Conservation (phyloP, 2,797 vertebrate species). For the Florisuga fusca region DNA sequence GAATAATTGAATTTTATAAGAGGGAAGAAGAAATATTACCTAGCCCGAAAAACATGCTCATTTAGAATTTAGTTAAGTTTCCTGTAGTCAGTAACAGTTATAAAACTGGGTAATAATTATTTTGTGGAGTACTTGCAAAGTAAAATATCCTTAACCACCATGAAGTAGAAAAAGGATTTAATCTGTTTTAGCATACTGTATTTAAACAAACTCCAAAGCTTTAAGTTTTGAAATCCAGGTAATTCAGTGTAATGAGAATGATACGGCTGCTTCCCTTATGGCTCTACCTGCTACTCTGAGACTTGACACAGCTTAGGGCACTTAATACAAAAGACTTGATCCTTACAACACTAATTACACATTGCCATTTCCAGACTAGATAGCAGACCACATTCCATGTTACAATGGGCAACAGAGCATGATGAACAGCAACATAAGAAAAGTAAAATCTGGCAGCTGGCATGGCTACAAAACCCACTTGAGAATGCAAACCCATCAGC, state of each 20-base stretch:
- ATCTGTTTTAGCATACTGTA: background rate
- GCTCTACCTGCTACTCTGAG: background rate
- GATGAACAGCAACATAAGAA: background rate
- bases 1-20: slow-evolving; percentile 20
- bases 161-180: background rate
- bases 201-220: background rate
- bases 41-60: background rate
- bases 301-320: background rate
- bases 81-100: background rate
- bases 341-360: background rate
- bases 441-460: background rate
- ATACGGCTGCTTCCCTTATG: background rate
- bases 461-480: background rate
- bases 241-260: background rate
- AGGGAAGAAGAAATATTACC: slow-evolving; percentile 10
- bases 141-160: background rate
- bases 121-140: background rate
- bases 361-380: background rate
- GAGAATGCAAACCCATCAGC: background rate
- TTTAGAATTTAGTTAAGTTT: slow-evolving; percentile 29
- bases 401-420: background rate
- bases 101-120: background rate
- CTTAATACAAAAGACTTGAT: background rate
- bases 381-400: background rate
- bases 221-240: background rate